Evolutionary conservation across 2,113 vertebrate genomes (phyloP), one percentile per base, ranked within the genome.

Genomic region (Proteles cristata): DNA sequence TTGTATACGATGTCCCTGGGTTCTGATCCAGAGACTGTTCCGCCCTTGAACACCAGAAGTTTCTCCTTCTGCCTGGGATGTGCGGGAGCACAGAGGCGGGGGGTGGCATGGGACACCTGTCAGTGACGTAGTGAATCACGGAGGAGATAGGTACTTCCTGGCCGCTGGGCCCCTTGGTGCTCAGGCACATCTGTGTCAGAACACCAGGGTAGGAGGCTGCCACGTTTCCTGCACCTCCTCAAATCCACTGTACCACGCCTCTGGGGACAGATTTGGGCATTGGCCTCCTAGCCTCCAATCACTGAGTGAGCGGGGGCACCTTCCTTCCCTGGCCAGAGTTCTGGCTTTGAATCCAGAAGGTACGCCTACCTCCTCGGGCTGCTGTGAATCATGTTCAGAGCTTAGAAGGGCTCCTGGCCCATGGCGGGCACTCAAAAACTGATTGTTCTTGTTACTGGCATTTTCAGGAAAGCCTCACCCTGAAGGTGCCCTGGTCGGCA

Each of bases 291-390:
- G 12, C 26, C 74, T 53, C 63, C 61, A 31, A 7, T 1, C 21
- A 23, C 87, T 26, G 63, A 31, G 85, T 2, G 3, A 48, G 19
- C 5, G 0, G 1, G 1, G 85, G 4, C 61, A 77, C 77, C 4
- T 61, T 4, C 23, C 55, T 89, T 86, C 35, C 14, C 21, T 1
- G 2, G 0, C 10, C 0, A 10, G 11, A 3, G 45, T 28, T 80
- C 25, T 26, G 17, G 50, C 9, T 12, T 5, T 12, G 4, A 9
- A 3, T 26, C 35, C 5, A 6, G 35, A 58, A 58, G 65, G 25
- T 9, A 68, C 11, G 33, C 25, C 69, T 86, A 61, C 58, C 43
- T 50, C 69, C 26, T 31, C 7, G 65, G 28, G 25, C 85, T 33
- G 28, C 1, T 6, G 19, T 45, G 50, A 71, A 28, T 12, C 58